Percentiles rank a stretch among this genome's conserved stretches.
These are phyloP conservation scores for Condylura cristata DNA, from an alignment of 2,113 vertebrate genomes.

Conservation along the genomic window DNA sequence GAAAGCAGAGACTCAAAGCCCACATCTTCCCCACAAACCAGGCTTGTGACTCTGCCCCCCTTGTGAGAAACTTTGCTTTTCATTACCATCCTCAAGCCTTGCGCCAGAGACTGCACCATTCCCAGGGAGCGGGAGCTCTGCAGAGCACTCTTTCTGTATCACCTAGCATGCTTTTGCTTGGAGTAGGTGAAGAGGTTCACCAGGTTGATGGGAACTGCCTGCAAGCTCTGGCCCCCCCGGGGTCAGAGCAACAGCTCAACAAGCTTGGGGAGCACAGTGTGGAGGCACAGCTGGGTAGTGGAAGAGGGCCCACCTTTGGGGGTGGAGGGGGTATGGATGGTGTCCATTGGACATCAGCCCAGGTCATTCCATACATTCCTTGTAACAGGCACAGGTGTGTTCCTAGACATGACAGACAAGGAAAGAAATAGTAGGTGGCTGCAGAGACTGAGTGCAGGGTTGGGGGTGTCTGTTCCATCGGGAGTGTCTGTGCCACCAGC, in stretches of 20 bases:
- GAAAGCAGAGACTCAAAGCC: not conserved
- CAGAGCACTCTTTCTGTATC: not conserved
- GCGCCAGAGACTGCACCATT: not conserved
- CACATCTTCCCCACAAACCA: not conserved
- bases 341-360: not conserved
- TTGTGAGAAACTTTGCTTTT: not conserved
- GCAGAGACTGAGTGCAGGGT: no score
- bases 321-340: not conserved
- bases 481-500: accelerated
- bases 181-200: not conserved
- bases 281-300: not conserved
- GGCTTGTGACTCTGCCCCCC: not conserved
- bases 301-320: not conserved
- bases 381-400: not conserved
- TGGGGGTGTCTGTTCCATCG: no score
- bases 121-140: not conserved
- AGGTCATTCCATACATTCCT: not conserved
- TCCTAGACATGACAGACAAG: not conserved
- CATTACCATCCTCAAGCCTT: not conserved
- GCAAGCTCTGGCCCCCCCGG: not conserved
- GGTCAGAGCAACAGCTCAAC: not conserved
- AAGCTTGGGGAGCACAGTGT: not conserved
- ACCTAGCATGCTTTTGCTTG: not conserved
- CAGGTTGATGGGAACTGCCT: not conserved
- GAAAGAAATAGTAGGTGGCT: not conserved